phyloP scores from a whole-genome alignment of 2,113 vertebrate species.

The Labeo rohita region DNA sequence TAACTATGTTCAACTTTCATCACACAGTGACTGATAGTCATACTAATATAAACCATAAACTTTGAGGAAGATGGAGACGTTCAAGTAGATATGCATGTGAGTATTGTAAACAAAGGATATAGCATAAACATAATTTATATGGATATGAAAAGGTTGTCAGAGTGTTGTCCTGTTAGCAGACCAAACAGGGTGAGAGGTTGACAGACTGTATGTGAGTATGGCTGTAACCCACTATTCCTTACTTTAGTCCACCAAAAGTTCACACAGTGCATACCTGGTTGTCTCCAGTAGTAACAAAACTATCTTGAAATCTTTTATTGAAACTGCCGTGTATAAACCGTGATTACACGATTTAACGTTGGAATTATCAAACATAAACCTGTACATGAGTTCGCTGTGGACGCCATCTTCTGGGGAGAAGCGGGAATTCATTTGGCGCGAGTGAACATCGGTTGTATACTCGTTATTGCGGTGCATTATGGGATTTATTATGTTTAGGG shows the following conservation, averaged over 20 bases:
- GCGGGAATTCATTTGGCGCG: not conserved
- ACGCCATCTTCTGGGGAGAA: not conserved
- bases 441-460: no score
- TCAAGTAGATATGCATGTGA: no score
- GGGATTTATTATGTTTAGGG: no score
- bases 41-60: no score
- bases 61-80: no score
- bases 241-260: not conserved
- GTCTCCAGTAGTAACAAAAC: not conserved
- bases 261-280: not conserved
- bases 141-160: no score
- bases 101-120: no score
- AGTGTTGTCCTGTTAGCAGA: no score
- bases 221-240: not conserved
- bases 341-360: not conserved
- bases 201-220: no score
- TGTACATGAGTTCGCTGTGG: not conserved
- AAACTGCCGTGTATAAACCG: not conserved
- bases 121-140: no score
- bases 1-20: not conserved
- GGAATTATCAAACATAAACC: not conserved
- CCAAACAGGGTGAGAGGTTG: not conserved
- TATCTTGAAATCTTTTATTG: not conserved
- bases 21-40: no score
- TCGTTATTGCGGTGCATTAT: no score